Percentiles rank a stretch among this genome's conserved stretches.
Conservation (phyloP, 2,113 vertebrate species). For the Steatornis caripensis region DNA sequence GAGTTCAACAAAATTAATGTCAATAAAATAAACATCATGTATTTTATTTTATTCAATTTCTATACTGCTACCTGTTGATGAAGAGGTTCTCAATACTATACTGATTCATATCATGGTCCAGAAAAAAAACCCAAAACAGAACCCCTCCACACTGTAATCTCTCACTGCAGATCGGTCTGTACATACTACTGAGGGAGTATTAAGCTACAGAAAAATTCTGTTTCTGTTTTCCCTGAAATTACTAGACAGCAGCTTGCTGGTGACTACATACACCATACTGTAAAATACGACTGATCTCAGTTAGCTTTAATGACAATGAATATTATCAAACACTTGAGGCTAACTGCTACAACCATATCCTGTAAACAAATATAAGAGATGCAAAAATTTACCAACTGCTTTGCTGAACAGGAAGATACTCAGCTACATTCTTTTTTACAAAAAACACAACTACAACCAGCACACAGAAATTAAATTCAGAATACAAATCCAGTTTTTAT, state of each 20-base stretch:
- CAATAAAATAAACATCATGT: not conserved
- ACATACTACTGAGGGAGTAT: not conserved
- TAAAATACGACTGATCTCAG: not conserved
- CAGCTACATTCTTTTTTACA: not conserved
- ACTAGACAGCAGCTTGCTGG: not conserved
- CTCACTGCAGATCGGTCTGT: not conserved
- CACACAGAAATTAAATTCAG: not conserved
- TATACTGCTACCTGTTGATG: not conserved
- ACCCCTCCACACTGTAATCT: not conserved
- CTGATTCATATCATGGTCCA: not conserved
- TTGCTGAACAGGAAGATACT: not conserved
- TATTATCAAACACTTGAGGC: not conserved
- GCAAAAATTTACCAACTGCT: not conserved
- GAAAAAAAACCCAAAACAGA: not conserved
- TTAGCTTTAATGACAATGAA: not conserved
- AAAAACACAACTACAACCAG: not conserved
- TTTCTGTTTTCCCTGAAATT: not conserved
- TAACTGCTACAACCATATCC: not conserved
- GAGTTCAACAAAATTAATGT: not conserved
- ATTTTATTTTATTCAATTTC: constrained; percentile 8
- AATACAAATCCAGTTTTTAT: not conserved
- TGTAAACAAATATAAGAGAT: not conserved
- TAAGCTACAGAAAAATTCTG: not conserved
- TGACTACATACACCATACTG: not conserved
- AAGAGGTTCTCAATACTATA: not conserved